phyloP scores from a whole-genome alignment of 2,797 vertebrate species.

The Menidia menidia region DNA sequence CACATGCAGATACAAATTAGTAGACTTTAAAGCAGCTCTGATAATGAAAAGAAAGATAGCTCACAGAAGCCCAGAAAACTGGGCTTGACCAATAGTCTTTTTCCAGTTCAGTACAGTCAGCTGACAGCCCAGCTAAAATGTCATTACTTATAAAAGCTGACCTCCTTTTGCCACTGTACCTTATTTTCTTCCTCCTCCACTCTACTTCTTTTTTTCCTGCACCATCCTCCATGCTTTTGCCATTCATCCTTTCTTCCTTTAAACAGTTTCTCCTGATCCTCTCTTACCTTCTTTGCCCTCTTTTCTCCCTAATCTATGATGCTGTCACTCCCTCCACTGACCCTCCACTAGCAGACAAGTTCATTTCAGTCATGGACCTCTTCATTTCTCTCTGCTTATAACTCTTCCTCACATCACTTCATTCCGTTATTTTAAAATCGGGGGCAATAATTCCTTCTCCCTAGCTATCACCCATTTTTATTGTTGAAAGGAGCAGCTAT shows the following conservation, averaged over 20 bases:
- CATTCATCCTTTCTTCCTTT: constrained; percentile 8
- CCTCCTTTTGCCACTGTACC: constrained; percentile 43
- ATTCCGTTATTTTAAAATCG: constrained; percentile 64
- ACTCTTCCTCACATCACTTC: constrained; percentile 41
- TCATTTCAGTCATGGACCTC: constrained; percentile 66
- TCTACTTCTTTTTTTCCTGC: constrained; percentile 6
- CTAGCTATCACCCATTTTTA: constrained; percentile 8
- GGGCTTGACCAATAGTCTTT: constrained; percentile 14
- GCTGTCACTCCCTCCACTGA: constrained; percentile 73
- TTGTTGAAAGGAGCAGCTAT: constrained; percentile 9
- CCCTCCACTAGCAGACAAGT: constrained; percentile 62
- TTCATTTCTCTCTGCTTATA: constrained; percentile 50
- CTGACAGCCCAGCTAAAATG: constrained; percentile 25
- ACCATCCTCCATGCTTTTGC: constrained; percentile 1
- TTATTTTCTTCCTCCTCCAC: constrained; percentile 5
- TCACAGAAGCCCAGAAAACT: constrained; percentile 28
- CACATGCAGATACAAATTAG: constrained; percentile 10
- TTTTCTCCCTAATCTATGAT: constrained; percentile 61
- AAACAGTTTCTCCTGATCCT: background rate
- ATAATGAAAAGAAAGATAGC: background rate
- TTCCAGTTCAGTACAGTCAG: constrained; percentile 18
- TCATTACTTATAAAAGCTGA: constrained; percentile 39
- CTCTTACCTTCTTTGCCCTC: constrained; percentile 19
- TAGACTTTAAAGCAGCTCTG: constrained; percentile 14
- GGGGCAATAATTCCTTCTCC: constrained; percentile 57